Evolutionary conservation across 2,797 vertebrate species (phyloP).

Genomic region (Tangara arthus): DNA sequence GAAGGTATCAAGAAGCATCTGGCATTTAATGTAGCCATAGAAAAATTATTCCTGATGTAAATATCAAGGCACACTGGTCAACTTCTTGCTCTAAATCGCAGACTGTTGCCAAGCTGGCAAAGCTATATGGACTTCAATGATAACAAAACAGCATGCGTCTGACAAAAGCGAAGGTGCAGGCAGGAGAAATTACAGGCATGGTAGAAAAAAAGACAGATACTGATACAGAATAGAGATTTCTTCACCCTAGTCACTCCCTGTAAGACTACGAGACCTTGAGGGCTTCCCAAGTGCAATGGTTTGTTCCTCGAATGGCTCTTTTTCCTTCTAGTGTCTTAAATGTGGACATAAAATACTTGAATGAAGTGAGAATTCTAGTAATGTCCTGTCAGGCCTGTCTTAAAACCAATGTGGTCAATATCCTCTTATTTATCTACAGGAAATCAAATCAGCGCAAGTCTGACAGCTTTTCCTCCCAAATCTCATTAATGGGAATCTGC

Average conservation of each 20-base stretch:
- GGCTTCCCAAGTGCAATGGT: background rate
- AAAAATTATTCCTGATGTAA: conserved; percentile 35
- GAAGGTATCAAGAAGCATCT: conserved; percentile 26
- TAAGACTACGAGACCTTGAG: background rate
- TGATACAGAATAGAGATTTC: background rate
- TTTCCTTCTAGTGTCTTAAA: background rate
- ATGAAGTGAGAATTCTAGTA: background rate
- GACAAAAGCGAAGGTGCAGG: background rate
- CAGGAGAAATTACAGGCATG: background rate
- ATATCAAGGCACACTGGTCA: background rate
- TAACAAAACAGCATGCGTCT: background rate
- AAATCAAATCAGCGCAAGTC: background rate
- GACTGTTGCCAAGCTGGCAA: conserved; percentile 30
- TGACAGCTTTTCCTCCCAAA: background rate
- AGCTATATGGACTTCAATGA: background rate
- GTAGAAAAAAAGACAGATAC: background rate
- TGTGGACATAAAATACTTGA: background rate
- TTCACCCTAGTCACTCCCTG: background rate
- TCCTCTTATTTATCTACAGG: background rate
- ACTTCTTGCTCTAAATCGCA: background rate
- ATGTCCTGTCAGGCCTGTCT: background rate
- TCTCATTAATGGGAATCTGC: background rate
- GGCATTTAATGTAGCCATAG: conserved; percentile 9
- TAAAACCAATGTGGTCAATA: background rate
- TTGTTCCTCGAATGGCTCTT: background rate